Base-by-base conservation (phyloP, 2,797 vertebrate genomes). In the Moxostoma hubbsi region DNA sequence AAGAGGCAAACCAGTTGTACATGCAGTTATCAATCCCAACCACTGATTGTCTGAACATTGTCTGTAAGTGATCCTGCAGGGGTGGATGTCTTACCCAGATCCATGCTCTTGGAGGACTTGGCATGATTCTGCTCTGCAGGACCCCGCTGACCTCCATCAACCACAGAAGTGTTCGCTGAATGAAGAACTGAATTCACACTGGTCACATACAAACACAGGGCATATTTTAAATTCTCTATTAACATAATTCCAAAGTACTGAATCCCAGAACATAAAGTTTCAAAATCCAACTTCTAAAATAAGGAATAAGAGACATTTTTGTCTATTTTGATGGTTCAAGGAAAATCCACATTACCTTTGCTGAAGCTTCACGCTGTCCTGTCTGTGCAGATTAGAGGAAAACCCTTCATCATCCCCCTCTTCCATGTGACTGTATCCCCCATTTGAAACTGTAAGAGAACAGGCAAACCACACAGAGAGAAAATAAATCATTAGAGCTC, bases 91-190 rank as follows among this genome's bases (percentile, higher is more conserved):
- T 95, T 96, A 98, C 97, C 97, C 79, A 97, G 93, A 91, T 98
- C 97, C 96, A 98, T 97, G 94, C 96, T 99, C 89, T 97, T 98
- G 2, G 96, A 98, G 71, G 95, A 92, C 91, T 98, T 98, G 59
- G 97, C 91, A 80, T 95, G 96, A 89, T 96, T 94, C 90, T 93
- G 91, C 89, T 97, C 95, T 24, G 85, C 80, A 85, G 92, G 91
- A 77, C 88, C 71, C 67, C 58, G 81, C 45, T 80, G 72, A 55
- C 18, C 47, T 54, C 53, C 88, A 79, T 89, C 88, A 46, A 89
- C 79, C 87, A 89, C 88, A 87, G 92, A 82, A 75, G 73, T 53
- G 43, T 79, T 79, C 68, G 79, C 82, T 86, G 89, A 62, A 12
- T 8, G n/a, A 49, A 46, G 82, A 66, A 80, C 70, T 75, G 86